Base-by-base conservation (phyloP, 92 coral and sea anemone genomes). In the Porites divaricata region DNA sequence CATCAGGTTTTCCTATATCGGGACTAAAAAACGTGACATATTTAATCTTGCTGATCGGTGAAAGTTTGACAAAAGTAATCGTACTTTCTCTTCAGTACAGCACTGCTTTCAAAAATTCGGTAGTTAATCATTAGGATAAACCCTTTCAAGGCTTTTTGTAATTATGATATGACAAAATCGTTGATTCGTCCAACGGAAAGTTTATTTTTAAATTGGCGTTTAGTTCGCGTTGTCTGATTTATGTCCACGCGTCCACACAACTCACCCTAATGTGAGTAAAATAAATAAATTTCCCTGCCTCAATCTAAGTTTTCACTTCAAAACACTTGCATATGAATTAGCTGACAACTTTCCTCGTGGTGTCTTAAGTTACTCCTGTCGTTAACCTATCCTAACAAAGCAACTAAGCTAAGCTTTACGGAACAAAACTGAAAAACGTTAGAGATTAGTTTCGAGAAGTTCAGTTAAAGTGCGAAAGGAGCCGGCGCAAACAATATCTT, bases 291-390 rank as follows among this genome's bases (percentile, higher is more conserved):
- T 21, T 16, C 21, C 22, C 7, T 6, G 68, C 7, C 25, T 20
- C 11, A 57, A 12, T 57, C 17, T 57, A 63, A 20, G 45, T 77
- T 61, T 77, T 24, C 13, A 9, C 35, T n/a, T 12, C 48, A 77
- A 20, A 61, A 35, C 81, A 61, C 22, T 62, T 77, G 79, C 45
- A 66, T n/a, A 25, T 56, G 14, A 54, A 11, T 15, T 24, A 52
- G 28, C 3, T 24, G n/a, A 56, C 57, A 56, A 75, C 59, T 75
- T 64, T 8, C 70, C 67, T 56, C 13, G 81, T 48, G 57, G 70
- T 59, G 9, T 53, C 22, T 26, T 8, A 16, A 56, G 57, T 62
- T 41, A 25, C 57, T 9, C 28, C 14, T 9, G 56, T 71, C 26
- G 28, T 67, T 67, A 28, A 21, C n/a, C 53, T n/a, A 23, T 49